Conservation (phyloP, 1,140 invertebrate species). For the Hermatobates lingyangjiaoensis region DNA sequence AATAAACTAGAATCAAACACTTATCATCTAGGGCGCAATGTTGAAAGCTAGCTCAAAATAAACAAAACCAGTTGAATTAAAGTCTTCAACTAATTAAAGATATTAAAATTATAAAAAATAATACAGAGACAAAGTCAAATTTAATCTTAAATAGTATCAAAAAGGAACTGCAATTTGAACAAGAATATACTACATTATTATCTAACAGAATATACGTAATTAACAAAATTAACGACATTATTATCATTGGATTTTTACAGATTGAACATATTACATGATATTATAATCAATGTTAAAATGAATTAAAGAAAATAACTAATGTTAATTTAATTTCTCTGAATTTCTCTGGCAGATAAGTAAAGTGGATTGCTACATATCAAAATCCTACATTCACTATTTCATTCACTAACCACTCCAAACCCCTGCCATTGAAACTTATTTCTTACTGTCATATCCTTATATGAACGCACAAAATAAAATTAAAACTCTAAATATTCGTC, state of each 20-base stretch:
- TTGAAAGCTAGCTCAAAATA: background rate
- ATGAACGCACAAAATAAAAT: background rate
- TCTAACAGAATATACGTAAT: background rate
- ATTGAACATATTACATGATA: background rate
- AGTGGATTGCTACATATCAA: background rate
- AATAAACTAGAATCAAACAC: background rate
- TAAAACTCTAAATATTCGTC: background rate
- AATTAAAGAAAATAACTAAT: background rate
- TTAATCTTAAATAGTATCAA: no score
- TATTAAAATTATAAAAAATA: background rate
- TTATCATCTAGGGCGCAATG: conserved; percentile 1
- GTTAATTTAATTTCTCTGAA: background rate
- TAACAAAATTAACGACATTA: background rate
- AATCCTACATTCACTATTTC: background rate
- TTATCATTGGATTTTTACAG: background rate
- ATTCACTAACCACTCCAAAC: background rate
- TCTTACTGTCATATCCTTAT: background rate
- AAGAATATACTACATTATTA: background rate
- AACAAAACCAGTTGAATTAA: background rate
- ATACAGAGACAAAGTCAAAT: background rate
- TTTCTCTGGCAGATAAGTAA: background rate
- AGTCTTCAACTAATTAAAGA: background rate
- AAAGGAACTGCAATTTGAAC: background rate
- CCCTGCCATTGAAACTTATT: background rate
- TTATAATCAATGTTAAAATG: background rate